Evolutionary conservation across 2,113 vertebrate species (phyloP).

Genomic region (Notothenia rossii): DNA sequence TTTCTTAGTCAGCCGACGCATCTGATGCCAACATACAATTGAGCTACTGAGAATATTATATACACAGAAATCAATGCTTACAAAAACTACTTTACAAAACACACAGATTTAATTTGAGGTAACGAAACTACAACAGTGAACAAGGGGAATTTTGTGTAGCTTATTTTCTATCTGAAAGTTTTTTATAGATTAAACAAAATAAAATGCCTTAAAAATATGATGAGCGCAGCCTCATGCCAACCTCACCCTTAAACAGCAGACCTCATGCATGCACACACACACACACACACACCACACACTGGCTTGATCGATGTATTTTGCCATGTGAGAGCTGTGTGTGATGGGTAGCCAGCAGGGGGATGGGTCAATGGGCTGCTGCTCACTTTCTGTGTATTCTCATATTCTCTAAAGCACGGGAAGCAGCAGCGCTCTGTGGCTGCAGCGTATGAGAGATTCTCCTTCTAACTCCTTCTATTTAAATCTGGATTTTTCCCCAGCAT

Average conservation of each 20-base stretch:
- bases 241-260: constrained; percentile 4
- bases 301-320: constrained; percentile 69
- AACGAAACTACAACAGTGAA: not conserved
- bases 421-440: constrained; percentile 34
- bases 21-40: constrained; percentile 1
- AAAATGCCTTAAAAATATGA: not conserved
- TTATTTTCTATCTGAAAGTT: not conserved
- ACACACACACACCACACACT: constrained; percentile 42
- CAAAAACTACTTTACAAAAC: not conserved
- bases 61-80: constrained; percentile 5
- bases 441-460: constrained; percentile 30
- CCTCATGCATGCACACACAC: constrained; percentile 1
- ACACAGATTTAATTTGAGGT: not conserved
- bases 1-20: constrained; percentile 12
- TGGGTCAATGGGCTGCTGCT: constrained; percentile 66
- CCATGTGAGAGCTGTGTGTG: constrained; percentile 70
- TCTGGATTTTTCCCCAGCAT: constrained; percentile 27
- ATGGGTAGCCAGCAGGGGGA: constrained; percentile 72
- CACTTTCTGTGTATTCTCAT: constrained; percentile 39
- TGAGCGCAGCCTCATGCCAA: not conserved
- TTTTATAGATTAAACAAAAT: not conserved
- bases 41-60: not conserved
- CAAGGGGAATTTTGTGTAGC: not conserved
- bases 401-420: constrained; percentile 33
- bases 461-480: constrained; percentile 31